These are phyloP conservation scores for Glareola pratincola DNA, from an alignment of 2,113 vertebrate genomes.

Conservation along the genomic window DNA sequence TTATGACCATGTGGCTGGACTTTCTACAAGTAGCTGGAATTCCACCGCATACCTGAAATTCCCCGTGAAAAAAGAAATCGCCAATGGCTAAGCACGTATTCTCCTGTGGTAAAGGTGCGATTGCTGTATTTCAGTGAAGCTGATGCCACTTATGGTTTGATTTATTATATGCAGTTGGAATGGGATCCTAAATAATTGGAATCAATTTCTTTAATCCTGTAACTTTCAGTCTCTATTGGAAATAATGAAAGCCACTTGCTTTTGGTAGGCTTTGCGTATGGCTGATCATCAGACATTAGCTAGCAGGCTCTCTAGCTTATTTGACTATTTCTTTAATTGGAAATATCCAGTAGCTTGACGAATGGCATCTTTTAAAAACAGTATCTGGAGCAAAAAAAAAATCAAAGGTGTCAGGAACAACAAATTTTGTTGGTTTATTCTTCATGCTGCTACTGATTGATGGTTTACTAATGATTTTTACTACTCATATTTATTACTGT, in stretches of 20 bases:
- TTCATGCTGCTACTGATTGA: background rate
- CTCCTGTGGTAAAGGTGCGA: background rate
- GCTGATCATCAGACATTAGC: background rate
- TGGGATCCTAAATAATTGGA: constrained; percentile 48
- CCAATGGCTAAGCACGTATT: background rate
- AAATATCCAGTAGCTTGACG: background rate
- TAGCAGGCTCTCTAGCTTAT: background rate
- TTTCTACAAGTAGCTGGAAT: constrained; percentile 66
- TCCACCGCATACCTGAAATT: constrained; percentile 67
- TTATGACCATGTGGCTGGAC: constrained; percentile 65
- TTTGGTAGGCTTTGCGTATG: background rate
- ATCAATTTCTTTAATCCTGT: constrained; percentile 62
- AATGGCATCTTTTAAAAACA: background rate
- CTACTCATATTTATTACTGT: background rate
- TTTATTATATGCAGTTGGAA: constrained; percentile 33
- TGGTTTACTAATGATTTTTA: background rate
- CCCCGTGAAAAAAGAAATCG: constrained; percentile 26
- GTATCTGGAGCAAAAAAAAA: background rate
- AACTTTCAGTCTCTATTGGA: constrained; percentile 29
- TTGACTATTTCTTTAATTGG: background rate
- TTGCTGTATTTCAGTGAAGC: background rate
- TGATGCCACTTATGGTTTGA: constrained; percentile 2
- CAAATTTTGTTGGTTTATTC: background rate
- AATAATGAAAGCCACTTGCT: constrained; percentile 68
- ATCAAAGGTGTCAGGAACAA: background rate